phyloP scores from a whole-genome alignment of 2,797 vertebrate species.

The Poeciliopsis presidionis region DNA sequence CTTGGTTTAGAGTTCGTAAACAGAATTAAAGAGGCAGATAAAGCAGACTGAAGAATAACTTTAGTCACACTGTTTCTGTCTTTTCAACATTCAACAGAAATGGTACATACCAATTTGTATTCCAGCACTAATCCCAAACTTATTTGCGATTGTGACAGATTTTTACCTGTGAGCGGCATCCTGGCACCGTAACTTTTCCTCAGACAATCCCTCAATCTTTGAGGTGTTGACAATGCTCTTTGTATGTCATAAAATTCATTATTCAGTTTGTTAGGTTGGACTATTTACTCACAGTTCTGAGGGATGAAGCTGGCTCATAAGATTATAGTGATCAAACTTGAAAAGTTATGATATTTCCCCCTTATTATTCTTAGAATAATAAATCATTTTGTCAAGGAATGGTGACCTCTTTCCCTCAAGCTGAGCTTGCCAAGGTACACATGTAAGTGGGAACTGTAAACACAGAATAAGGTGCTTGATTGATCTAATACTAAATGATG shows the following conservation, averaged over 20 bases:
- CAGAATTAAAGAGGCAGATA: slow-evolving; percentile 32
- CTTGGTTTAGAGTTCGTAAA: slow-evolving; percentile 46
- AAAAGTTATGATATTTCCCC: slow-evolving; percentile 36
- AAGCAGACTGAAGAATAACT: slow-evolving; percentile 35
- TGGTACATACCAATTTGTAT: slow-evolving; percentile 4
- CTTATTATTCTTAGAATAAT: slow-evolving; percentile 63
- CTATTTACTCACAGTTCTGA: slow-evolving; percentile 48
- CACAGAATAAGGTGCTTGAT: slow-evolving; percentile 11
- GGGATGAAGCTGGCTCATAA: slow-evolving; percentile 57
- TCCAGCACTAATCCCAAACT: slow-evolving; percentile 7
- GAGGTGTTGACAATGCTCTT: slow-evolving; percentile 34
- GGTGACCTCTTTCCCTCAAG: slow-evolving; percentile 37
- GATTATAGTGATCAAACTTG: slow-evolving; percentile 59
- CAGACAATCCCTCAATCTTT: slow-evolving; percentile 13
- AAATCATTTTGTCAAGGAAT: slow-evolving; percentile 50
- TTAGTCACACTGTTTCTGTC: slow-evolving; percentile 29
- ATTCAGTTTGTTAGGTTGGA: slow-evolving; percentile 48
- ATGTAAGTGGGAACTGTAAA: slow-evolving; percentile 12
- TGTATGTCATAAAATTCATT: slow-evolving; percentile 34
- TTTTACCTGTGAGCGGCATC: neutral
- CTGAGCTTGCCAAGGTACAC: slow-evolving; percentile 8
- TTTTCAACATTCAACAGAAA: slow-evolving; percentile 9
- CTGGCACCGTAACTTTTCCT: slow-evolving; percentile 4
- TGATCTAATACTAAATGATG: neutral
- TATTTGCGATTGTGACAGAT: neutral